A percentile compares a stretch with the other conserved stretches of the same genome.
Conservation (phyloP, 1,140 invertebrate species). For the Rhyzopertha dominica region DNA sequence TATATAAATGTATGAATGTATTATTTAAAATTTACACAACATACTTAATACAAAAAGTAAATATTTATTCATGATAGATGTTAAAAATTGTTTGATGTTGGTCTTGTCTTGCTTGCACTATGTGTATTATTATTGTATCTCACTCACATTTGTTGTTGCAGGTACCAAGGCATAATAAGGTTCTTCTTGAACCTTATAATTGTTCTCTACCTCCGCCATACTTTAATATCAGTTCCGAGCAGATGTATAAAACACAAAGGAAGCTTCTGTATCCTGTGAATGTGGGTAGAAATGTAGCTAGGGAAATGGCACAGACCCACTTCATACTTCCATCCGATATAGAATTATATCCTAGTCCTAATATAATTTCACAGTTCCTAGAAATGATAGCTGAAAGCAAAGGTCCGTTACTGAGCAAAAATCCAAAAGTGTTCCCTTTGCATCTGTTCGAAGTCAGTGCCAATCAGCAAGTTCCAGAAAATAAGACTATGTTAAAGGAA, state of each 20-base stretch:
- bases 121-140: conserved; percentile 5
- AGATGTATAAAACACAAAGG: conserved; percentile 73
- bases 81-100: conserved; percentile 4
- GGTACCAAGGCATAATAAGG: conserved; percentile 60
- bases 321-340: conserved; percentile 84
- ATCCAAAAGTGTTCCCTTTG: conserved; percentile 73
- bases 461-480: conserved; percentile 62
- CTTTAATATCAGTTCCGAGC: conserved; percentile 56
- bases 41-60: no score
- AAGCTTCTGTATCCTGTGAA: conserved; percentile 84
- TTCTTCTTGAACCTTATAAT: conserved; percentile 60
- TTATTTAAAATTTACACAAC: no score
- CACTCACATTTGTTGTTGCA: conserved; percentile 40
- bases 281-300: conserved; percentile 78
- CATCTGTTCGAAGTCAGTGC: conserved; percentile 79
- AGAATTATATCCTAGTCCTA: conserved; percentile 80
- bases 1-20: no score
- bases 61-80: no score
- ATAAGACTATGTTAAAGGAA: conserved; percentile 67
- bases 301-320: conserved; percentile 74
- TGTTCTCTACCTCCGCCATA: conserved; percentile 66
- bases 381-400: conserved; percentile 74
- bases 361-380: conserved; percentile 68
- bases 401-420: conserved; percentile 57
- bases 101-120: background rate